Percentiles rank a stretch among this genome's conserved stretches.
These are phyloP conservation scores for Myopa testacea DNA, from an alignment of 2,888 invertebrate species.

Conservation along the genomic window DNA sequence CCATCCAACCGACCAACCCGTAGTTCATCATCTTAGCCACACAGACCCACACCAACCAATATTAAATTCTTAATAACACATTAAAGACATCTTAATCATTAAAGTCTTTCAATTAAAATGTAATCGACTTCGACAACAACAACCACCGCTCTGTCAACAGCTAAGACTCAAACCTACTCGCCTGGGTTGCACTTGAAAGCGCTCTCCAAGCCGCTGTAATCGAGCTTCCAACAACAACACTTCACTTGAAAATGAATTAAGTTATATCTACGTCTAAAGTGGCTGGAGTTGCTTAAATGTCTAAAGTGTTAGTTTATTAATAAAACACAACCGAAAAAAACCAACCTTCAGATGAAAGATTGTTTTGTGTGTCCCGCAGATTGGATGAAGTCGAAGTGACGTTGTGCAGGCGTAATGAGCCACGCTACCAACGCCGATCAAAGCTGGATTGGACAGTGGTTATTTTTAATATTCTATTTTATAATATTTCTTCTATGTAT, in stretches of 20 bases:
- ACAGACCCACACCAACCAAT: no score
- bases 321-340: background rate
- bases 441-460: background rate
- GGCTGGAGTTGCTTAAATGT: background rate
- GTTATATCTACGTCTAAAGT: background rate
- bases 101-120: no score
- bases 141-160: no score
- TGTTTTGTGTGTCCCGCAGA: background rate
- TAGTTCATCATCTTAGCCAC: no score
- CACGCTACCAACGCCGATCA: slow-evolving; percentile 57
- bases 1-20: no score
- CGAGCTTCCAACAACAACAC: slow-evolving; percentile 5
- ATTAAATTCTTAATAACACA: no score
- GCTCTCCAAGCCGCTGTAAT: no score
- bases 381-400: slow-evolving; percentile 20
- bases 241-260: background rate
- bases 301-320: no score
- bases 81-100: no score
- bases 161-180: no score
- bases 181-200: no score
- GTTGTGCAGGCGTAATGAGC: slow-evolving; percentile 62
- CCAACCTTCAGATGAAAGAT: background rate
- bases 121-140: no score
- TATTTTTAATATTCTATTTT: background rate
- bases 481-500: background rate